Conservation (phyloP, 2,888 invertebrate species). For the Nemoura dubitans region DNA sequence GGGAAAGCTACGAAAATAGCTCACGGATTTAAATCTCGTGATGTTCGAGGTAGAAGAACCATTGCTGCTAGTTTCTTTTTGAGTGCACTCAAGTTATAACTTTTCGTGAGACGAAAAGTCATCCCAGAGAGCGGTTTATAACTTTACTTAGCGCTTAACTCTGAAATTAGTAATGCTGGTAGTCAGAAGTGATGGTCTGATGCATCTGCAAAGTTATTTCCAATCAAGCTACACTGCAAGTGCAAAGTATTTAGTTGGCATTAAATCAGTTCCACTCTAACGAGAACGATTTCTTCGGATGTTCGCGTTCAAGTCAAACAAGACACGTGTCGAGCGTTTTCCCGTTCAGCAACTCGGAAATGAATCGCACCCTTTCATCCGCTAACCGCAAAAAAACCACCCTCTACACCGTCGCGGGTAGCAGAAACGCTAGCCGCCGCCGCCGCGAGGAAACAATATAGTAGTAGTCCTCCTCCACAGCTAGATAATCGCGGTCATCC, state of each 20-base stretch:
- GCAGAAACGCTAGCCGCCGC: neutral
- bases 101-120: neutral
- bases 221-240: too few species aligned
- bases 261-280: neutral
- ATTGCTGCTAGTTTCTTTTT: neutral
- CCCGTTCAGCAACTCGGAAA: neutral
- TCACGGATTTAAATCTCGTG: neutral
- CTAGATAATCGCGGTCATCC: neutral
- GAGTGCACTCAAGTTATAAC: neutral
- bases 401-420: neutral
- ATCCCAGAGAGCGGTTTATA: neutral
- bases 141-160: neutral
- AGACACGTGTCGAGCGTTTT: neutral
- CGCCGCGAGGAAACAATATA: neutral
- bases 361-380: neutral
- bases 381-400: neutral
- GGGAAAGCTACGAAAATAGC: constrained; percentile 12
- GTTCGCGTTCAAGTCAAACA: neutral
- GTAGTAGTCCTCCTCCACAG: neutral
- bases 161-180: neutral
- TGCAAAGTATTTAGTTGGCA: neutral
- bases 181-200: too few species aligned
- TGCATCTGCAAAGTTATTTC: too few species aligned
- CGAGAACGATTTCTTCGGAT: neutral
- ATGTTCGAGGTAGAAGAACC: neutral